Base-by-base conservation (phyloP, 1,140 invertebrate genomes). In the Trichonephila clavipes region DNA sequence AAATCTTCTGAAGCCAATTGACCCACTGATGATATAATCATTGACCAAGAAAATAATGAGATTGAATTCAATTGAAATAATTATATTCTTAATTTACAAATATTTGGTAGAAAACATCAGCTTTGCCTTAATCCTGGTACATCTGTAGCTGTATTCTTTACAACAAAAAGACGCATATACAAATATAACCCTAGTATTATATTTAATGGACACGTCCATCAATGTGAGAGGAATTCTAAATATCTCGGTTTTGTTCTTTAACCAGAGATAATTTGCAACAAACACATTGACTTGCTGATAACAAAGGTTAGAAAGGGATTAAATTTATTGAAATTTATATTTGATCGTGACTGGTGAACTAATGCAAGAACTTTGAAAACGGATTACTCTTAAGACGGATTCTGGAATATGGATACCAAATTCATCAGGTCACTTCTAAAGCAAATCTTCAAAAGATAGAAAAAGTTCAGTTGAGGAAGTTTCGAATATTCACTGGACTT, bases 241-340 rank as follows among this genome's bases (percentile, higher is more conserved):
- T 85, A 58, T 58, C 82, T 85, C 7, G 44, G 44, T 10, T 58
- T 85, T 85, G 51, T 85, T 1, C 82, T 58, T 85, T 44, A 85
- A n/a, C 1, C 82, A 1, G 82, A 85, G 16, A 85, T 85, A 40
- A 85, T 21, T 16, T 85, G 82, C n/a, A 44, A 85, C 5, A 85
- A 85, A 51, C 1, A n/a, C 82, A 85, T 58, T n/a, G 44, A 58
- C 58, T n/a, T 58, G 4, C n/a, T 58, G 1, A 14, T n/a, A 59
- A 51, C 44, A 58, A 58, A n/a, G 3, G 77, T 28, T 82, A 40
- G 77, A 40, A 82, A 82, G 77, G 2, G 77, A 82, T 19, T 34
- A 34, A 44, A 82, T 82, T 34, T 44, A 34, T 7, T 82, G 77
- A 82, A 40, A 44, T 28, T 82, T 82, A 40, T 19, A 8, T 82